These are phyloP conservation scores for Agrypnia vestita DNA, from an alignment of 1,140 invertebrate species.

Conservation along the genomic window DNA sequence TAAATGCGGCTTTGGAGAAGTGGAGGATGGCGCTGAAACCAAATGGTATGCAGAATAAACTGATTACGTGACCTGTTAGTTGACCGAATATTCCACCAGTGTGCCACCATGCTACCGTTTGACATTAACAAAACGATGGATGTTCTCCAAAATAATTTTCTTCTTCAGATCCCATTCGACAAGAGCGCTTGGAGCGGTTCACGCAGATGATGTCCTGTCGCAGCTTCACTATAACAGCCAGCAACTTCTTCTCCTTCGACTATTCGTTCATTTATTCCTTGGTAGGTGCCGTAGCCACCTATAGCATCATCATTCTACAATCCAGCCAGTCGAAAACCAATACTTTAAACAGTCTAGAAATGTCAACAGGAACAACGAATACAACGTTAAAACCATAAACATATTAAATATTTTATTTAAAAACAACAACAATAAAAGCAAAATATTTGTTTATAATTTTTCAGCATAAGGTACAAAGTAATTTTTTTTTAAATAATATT, in stretches of 20 bases:
- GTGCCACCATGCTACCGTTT: no score
- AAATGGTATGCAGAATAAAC: no score
- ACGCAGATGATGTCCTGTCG: background rate
- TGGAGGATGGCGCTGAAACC: no score
- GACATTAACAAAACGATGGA: background rate
- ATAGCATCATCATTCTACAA: slow-evolving; percentile 32
- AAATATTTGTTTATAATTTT: background rate
- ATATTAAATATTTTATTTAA: background rate
- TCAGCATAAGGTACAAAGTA: no score
- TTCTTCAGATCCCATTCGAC: slow-evolving; percentile 13
- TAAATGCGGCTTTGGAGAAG: no score
- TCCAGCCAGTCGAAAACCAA: slow-evolving; percentile 20
- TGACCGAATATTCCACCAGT: no score
- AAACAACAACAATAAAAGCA: background rate
- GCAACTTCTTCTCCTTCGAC: slow-evolving; percentile 40
- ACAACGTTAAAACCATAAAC: background rate
- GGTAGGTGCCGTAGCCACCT: slow-evolving; percentile 20
- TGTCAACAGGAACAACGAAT: background rate
- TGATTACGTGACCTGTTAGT: no score
- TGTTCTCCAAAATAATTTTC: background rate
- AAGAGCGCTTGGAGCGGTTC: slow-evolving; percentile 16
- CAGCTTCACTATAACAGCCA: slow-evolving; percentile 21
- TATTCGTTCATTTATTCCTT: slow-evolving; percentile 25
- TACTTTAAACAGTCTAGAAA: background rate
- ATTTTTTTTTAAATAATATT: no score